A percentile compares a stretch with the other conserved stretches of the same genome.
These are phyloP conservation scores for Apodemus agrarius DNA, from an alignment of 2,797 vertebrate species.

Conservation along the genomic window DNA sequence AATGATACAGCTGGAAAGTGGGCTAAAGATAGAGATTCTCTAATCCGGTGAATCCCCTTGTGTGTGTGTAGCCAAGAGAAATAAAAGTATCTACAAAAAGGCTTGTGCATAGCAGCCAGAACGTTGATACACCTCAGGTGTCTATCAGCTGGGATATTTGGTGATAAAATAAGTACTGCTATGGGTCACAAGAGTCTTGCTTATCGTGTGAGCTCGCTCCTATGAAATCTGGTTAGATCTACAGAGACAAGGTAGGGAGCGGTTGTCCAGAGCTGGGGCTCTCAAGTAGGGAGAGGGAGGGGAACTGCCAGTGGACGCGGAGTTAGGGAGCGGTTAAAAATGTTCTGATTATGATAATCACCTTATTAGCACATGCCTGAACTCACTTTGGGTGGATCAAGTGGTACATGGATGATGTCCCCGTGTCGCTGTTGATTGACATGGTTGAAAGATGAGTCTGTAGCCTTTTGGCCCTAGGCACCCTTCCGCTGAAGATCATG, in stretches of 20 bases:
- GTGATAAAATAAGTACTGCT: background rate
- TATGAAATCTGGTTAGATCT: background rate
- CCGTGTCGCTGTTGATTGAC: background rate
- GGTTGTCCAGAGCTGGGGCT: background rate
- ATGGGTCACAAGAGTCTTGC: background rate
- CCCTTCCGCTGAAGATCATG: background rate
- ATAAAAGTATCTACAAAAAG: background rate
- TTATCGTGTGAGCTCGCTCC: background rate
- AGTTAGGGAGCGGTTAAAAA: background rate
- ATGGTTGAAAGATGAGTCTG: background rate
- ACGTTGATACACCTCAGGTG: background rate
- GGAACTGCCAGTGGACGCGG: background rate
- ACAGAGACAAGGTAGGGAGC: background rate
- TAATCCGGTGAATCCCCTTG: background rate
- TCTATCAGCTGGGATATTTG: background rate
- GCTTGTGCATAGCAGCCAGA: background rate
- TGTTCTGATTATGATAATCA: constrained; percentile 1
- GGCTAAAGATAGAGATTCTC: background rate
- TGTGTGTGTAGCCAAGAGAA: background rate
- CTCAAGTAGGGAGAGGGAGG: background rate
- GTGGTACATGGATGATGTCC: background rate
- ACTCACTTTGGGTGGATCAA: background rate
- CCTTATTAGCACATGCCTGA: constrained; percentile 6
- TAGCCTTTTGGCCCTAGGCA: background rate
- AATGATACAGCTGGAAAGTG: constrained; percentile 24